phyloP scores from a whole-genome alignment of 2,113 vertebrate species.

The Plotosus lineatus region DNA sequence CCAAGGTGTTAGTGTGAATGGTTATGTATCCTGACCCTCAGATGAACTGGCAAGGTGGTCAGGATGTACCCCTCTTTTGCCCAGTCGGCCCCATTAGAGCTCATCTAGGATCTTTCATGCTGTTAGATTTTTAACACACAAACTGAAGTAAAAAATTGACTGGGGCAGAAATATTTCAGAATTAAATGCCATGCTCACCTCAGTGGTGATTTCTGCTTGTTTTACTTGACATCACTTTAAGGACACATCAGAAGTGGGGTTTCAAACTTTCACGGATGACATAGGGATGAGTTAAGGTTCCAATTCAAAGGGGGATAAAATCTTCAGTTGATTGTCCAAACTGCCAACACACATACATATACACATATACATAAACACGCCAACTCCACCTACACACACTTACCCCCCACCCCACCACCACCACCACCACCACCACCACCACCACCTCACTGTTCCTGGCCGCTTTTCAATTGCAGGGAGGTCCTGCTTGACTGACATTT shows the following conservation, averaged over 20 bases:
- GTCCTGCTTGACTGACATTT: constrained; percentile 65
- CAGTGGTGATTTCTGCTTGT: background rate
- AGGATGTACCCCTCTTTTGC: too few species aligned
- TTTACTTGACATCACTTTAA: background rate
- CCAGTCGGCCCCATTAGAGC: too few species aligned
- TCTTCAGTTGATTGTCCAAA: constrained; percentile 11
- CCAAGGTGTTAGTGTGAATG: too few species aligned
- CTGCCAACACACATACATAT: constrained; percentile 1
- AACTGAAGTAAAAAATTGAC: background rate
- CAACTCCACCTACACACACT: background rate
- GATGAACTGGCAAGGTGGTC: too few species aligned
- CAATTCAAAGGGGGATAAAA: constrained; percentile 8
- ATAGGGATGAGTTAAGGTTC: background rate
- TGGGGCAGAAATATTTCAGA: constrained; percentile 12
- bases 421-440: too few species aligned
- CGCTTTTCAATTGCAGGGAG: constrained; percentile 50
- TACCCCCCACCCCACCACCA: background rate
- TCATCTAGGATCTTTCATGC: constrained; percentile 6
- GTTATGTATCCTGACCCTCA: too few species aligned
- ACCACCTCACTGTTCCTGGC: constrained; percentile 16
- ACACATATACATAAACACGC: constrained; percentile 5
- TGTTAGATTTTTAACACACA: constrained; percentile 37
- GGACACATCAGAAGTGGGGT: constrained; percentile 17
- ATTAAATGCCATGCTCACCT: background rate
- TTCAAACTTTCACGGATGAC: constrained; percentile 3